Conservation (phyloP, 1,140 invertebrate genomes). For the Anthonomus grandis region DNA sequence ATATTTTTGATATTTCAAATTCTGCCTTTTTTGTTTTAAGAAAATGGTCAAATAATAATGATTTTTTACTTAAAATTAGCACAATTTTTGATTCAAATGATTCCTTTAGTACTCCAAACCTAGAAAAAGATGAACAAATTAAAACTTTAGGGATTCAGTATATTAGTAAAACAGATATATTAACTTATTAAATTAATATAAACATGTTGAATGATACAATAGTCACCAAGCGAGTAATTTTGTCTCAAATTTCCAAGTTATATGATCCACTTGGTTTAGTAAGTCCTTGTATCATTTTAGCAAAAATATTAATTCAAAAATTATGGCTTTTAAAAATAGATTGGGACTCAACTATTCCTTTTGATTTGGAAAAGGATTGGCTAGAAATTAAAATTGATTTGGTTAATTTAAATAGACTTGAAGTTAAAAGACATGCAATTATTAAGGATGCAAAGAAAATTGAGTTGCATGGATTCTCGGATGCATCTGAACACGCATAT, state of each 20-base stretch:
- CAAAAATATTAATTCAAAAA: conserved; percentile 49
- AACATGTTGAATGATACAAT: neutral
- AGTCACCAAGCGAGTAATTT: conserved; percentile 11
- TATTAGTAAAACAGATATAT: conserved; percentile 3
- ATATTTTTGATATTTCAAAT: conserved; percentile 25
- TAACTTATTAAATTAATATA: conserved; percentile 10
- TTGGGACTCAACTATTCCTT: conserved; percentile 46
- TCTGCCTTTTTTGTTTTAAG: conserved; percentile 26
- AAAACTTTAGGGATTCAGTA: conserved; percentile 31
- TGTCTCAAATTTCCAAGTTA: conserved; percentile 32
- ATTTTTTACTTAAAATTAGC: conserved; percentile 3
- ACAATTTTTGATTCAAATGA: no score
- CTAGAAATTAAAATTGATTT: neutral
- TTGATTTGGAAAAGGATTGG: neutral
- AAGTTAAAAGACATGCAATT: conserved; percentile 3
- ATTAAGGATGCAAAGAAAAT: conserved; percentile 10
- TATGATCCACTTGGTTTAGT: conserved; percentile 51
- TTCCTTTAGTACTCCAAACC: conserved; percentile 16
- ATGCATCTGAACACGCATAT: conserved; percentile 2
- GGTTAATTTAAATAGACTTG: neutral
- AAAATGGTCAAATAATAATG: conserved; percentile 33
- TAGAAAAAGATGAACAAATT: conserved; percentile 13
- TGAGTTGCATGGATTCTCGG: conserved; percentile 5
- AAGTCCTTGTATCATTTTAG: conserved; percentile 40
- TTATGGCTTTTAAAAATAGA: conserved; percentile 41